Conservation (phyloP, 1,140 invertebrate genomes). For the Solenopsis fugax region DNA sequence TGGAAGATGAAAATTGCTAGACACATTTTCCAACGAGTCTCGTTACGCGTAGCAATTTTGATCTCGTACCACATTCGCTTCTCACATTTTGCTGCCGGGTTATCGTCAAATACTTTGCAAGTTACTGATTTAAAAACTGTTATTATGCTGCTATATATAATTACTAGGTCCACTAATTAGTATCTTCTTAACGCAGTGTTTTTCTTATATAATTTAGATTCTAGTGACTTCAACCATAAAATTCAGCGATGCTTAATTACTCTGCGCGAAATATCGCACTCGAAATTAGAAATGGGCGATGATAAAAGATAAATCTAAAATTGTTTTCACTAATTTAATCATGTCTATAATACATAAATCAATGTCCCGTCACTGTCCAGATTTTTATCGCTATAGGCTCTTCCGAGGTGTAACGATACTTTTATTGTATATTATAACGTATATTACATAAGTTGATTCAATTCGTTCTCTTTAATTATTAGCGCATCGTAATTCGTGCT, state of each 20-base stretch:
- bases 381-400: neutral
- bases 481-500: neutral
- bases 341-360: neutral
- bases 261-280: neutral
- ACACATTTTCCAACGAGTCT: constrained; percentile 43
- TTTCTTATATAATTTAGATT: constrained; percentile 38
- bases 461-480: neutral
- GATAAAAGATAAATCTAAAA: neutral
- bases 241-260: constrained; percentile 8
- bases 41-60: constrained; percentile 23
- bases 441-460: neutral
- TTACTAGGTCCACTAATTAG: constrained; percentile 34
- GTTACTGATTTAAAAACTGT: constrained; percentile 13
- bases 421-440: neutral
- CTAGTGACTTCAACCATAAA: constrained; percentile 23
- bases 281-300: neutral
- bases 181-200: constrained; percentile 2
- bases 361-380: neutral
- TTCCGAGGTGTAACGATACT: neutral
- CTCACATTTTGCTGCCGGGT: constrained; percentile 12
- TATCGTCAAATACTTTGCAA: constrained; percentile 18
- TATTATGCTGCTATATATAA: constrained; percentile 35
- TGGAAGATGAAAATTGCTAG: constrained; percentile 7
- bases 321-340: neutral
- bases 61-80: constrained; percentile 11